These are phyloP conservation scores for Lophius americanus DNA, from an alignment of 2,797 vertebrate genomes.

Conservation along the genomic window DNA sequence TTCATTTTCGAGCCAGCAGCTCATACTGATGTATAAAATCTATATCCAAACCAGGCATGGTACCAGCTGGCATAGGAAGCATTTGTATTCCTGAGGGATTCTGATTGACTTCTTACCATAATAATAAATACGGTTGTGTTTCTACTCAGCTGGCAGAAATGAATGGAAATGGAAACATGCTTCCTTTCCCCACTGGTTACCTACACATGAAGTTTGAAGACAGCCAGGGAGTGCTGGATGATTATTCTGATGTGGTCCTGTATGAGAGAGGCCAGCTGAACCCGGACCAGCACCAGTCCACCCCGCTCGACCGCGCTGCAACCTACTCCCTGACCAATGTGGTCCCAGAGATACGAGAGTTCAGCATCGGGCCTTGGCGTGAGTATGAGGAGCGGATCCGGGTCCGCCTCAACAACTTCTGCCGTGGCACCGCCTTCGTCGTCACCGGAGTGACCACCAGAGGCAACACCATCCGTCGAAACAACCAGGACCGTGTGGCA, in stretches of 20 bases:
- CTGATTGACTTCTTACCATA: not conserved
- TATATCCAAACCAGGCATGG: not conserved
- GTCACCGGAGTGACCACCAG: slow-evolving; percentile 76
- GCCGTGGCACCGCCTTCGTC: slow-evolving; percentile 71
- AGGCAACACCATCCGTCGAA: slow-evolving; percentile 74
- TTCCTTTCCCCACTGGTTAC: slow-evolving; percentile 76
- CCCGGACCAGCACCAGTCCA: slow-evolving; percentile 79
- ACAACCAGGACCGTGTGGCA: slow-evolving; percentile 78
- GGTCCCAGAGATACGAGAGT: slow-evolving; percentile 75
- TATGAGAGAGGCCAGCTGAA: slow-evolving; percentile 78
- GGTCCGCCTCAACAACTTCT: slow-evolving; percentile 78
- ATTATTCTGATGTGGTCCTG: slow-evolving; percentile 76
- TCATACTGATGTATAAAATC: not conserved
- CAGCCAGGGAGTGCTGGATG: slow-evolving; percentile 75
- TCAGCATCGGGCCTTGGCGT: slow-evolving; percentile 76
- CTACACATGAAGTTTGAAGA: slow-evolving; percentile 82
- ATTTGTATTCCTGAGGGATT: not conserved
- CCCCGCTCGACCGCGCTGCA: slow-evolving; percentile 70
- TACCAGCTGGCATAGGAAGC: not conserved
- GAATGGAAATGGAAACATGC: slow-evolving; percentile 80
- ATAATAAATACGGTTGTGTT: slow-evolving; percentile 1
- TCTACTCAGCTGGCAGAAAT: slow-evolving; percentile 72
- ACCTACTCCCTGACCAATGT: slow-evolving; percentile 79
- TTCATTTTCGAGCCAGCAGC: not conserved
- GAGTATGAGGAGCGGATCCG: slow-evolving; percentile 70